These are phyloP conservation scores for Poeciliopsis gracilis DNA, from an alignment of 2,797 vertebrate genomes.

Conservation along the genomic window DNA sequence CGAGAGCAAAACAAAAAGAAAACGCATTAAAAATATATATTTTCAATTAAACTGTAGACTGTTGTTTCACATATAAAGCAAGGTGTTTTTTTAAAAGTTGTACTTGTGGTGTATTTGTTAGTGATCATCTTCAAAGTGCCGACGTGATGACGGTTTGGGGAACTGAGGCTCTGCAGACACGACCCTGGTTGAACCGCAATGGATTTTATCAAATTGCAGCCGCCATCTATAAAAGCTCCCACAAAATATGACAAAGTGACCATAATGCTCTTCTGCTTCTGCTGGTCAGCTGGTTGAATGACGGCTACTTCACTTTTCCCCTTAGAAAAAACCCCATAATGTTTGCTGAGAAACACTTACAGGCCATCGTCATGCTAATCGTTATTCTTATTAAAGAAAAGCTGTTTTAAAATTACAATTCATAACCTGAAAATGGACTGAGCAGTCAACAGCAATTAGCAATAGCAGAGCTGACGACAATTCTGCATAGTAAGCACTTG, in stretches of 20 bases:
- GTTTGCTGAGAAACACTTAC: neutral
- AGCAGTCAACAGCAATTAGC: neutral
- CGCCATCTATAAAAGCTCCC: neutral
- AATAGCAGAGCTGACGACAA: neutral
- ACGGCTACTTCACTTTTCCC: neutral
- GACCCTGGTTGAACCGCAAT: neutral
- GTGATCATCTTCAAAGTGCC: neutral
- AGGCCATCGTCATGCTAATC: neutral
- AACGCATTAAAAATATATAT: conserved; percentile 48
- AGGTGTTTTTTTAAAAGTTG: neutral
- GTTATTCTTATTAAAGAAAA: neutral
- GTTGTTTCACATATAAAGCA: neutral
- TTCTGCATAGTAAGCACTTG: neutral
- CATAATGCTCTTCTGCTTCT: neutral
- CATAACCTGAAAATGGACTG: neutral
- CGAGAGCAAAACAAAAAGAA: conserved; percentile 59
- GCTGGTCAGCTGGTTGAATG: neutral
- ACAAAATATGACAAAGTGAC: neutral
- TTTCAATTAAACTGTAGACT: conserved; percentile 1
- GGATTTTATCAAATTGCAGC: neutral
- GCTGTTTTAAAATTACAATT: neutral
- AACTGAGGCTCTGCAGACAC: neutral
- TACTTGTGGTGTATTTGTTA: neutral
- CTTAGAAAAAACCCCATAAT: neutral
- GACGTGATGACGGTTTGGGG: too few species aligned